Conservation (phyloP, 2,797 vertebrate species). For the Lycodopsis pacificus region DNA sequence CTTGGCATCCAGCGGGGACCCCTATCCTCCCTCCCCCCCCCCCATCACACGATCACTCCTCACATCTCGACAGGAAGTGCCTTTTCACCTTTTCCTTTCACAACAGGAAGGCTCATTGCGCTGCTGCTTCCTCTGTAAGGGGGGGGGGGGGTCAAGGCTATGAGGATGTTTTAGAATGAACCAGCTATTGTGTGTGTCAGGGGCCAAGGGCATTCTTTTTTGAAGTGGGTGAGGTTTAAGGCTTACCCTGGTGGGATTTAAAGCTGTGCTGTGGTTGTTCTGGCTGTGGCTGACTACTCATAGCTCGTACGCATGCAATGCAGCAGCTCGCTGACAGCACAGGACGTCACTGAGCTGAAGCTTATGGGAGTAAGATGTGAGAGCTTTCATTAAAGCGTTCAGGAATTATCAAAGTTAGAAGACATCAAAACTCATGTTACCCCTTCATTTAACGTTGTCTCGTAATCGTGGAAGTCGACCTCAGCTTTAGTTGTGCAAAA, state of each 20-base stretch:
- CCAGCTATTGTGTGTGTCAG: slow-evolving; percentile 58
- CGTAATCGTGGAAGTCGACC: neutral
- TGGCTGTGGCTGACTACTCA: slow-evolving; percentile 38
- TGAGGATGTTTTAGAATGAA: slow-evolving; percentile 35
- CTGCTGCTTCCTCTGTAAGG: slow-evolving; percentile 28
- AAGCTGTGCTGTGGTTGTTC: slow-evolving; percentile 35
- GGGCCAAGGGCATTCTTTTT: slow-evolving; percentile 56
- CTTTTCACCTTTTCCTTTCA: slow-evolving; percentile 45
- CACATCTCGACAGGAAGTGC: slow-evolving; percentile 56
- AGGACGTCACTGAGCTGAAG: slow-evolving; percentile 23
- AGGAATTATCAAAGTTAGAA: slow-evolving; percentile 20
- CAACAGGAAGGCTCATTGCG: slow-evolving; percentile 31
- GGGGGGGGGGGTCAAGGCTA: slow-evolving; percentile 18
- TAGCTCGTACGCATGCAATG: slow-evolving; percentile 30
- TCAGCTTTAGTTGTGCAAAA: slow-evolving; percentile 5
- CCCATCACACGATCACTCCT: slow-evolving; percentile 26
- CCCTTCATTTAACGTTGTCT: neutral
- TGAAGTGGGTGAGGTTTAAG: slow-evolving; percentile 53
- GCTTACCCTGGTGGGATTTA: slow-evolving; percentile 70
- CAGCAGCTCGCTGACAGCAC: slow-evolving; percentile 19
- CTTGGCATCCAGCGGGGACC: slow-evolving; percentile 49
- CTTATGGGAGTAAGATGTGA: slow-evolving; percentile 4
- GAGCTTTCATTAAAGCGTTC: slow-evolving; percentile 24
- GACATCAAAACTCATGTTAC: slow-evolving; percentile 1
- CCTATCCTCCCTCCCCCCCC: slow-evolving; percentile 10